These are phyloP conservation scores for Bombus ignitus DNA, from an alignment of 1,140 invertebrate species.

Conservation along the genomic window DNA sequence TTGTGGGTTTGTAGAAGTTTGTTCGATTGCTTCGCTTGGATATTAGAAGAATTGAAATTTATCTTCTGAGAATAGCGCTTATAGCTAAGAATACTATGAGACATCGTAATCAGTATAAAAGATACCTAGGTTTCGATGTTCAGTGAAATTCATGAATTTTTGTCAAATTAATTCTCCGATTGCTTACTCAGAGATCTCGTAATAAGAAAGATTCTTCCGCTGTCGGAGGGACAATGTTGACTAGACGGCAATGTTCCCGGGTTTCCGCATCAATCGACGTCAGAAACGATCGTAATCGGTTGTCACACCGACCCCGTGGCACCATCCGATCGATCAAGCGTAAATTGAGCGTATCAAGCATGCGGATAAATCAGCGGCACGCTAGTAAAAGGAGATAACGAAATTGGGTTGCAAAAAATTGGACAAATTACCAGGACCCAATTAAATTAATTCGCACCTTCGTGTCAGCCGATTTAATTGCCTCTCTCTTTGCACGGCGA, in stretches of 20 bases:
- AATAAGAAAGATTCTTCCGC: not conserved
- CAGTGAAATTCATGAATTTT: not conserved
- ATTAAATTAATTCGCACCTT: slow-evolving; percentile 38
- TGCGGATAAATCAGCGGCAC: too few relatives aligned
- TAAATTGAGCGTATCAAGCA: not conserved
- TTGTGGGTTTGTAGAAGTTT: too few relatives aligned
- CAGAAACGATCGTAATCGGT: slow-evolving; percentile 13
- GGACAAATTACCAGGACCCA: slow-evolving; percentile 13
- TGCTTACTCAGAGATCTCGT: too few relatives aligned
- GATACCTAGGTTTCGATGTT: not conserved
- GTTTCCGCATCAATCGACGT: not conserved
- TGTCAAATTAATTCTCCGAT: too few relatives aligned
- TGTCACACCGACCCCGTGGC: slow-evolving; percentile 7
- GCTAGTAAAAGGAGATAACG: not conserved
- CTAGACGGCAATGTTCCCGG: not conserved
- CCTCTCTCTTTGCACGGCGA: not conserved
- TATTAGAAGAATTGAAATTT: too few relatives aligned
- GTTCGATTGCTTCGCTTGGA: too few relatives aligned
- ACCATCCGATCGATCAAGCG: slow-evolving; percentile 19
- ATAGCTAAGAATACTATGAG: too few relatives aligned
- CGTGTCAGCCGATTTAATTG: not conserved
- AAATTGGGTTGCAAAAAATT: not conserved
- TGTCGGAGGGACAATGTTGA: too few relatives aligned
- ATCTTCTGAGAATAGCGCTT: too few relatives aligned
- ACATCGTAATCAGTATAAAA: not conserved